These are phyloP conservation scores for Eira barbara DNA, from an alignment of 2,113 vertebrate genomes.

Conservation along the genomic window DNA sequence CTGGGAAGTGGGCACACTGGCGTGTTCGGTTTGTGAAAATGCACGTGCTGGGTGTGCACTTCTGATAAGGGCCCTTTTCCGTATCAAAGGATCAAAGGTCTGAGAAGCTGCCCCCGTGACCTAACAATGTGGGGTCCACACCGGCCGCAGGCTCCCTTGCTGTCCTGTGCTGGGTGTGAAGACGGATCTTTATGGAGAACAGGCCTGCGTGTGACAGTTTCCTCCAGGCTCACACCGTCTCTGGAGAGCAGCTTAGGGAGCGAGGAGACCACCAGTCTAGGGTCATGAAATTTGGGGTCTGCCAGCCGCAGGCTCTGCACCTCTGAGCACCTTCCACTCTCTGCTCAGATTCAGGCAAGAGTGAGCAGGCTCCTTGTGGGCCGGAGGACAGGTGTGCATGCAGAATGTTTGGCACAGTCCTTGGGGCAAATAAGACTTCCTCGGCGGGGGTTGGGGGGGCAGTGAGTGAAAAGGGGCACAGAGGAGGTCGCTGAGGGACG, in stretches of 20 bases:
- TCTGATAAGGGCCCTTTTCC: background rate
- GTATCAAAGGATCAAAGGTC: background rate
- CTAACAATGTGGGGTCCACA: background rate
- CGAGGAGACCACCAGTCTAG: background rate
- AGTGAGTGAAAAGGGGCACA: background rate
- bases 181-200: background rate
- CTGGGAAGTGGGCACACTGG: background rate
- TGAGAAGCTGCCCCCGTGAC: background rate
- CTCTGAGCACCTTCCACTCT: background rate
- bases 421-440: background rate
- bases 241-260: background rate
- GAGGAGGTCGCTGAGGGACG: background rate
- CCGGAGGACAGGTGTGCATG: background rate
- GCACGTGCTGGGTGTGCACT: background rate
- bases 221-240: background rate
- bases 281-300: background rate
- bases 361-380: background rate
- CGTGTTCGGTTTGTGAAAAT: background rate
- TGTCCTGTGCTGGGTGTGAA: background rate
- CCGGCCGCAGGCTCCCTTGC: background rate
- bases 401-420: background rate
- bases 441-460: background rate
- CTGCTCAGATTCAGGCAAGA: background rate
- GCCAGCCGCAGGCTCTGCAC: background rate
- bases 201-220: background rate